Evolutionary conservation across 2,888 invertebrate species (phyloP).

Genomic region (Mechanitis messenoides): DNA sequence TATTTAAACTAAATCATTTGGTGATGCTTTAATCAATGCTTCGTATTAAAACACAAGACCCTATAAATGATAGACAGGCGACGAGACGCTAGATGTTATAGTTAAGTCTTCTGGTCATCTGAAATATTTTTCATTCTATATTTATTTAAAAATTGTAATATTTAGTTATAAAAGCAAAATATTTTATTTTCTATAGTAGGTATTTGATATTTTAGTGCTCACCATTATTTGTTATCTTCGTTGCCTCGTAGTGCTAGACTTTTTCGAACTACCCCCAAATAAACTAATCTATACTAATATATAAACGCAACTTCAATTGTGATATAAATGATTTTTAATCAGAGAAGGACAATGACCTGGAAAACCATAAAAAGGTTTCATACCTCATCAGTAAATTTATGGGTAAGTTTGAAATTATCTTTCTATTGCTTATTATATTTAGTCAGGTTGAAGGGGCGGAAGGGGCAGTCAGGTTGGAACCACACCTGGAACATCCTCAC

Average conservation of each 20-base stretch:
- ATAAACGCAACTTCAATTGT: neutral
- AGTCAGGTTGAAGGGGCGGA: constrained; percentile 78
- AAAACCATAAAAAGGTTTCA: neutral
- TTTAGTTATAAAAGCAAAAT: no score
- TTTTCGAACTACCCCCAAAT: constrained; percentile 56
- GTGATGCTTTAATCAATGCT: no score
- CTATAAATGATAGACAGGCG: no score
- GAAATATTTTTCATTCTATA: no score
- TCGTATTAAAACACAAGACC: no score
- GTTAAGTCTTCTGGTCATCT: no score
- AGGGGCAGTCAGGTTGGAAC: constrained; percentile 80
- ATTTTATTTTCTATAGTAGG: no score
- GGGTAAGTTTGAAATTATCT: constrained; percentile 76
- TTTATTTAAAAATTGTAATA: no score
- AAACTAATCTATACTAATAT: constrained; percentile 9
- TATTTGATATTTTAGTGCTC: no score
- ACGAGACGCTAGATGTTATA: no score
- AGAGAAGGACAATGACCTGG: neutral
- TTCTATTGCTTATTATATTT: constrained; percentile 74
- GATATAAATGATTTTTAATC: neutral
- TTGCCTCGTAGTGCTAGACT: constrained; percentile 51
- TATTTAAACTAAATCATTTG: no score
- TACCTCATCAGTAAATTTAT: constrained; percentile 76
- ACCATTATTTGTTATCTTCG: constrained; percentile 28
- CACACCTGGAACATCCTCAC: constrained; percentile 74